Conservation (phyloP, 2,888 invertebrate genomes). For the Brachyptera risi region DNA sequence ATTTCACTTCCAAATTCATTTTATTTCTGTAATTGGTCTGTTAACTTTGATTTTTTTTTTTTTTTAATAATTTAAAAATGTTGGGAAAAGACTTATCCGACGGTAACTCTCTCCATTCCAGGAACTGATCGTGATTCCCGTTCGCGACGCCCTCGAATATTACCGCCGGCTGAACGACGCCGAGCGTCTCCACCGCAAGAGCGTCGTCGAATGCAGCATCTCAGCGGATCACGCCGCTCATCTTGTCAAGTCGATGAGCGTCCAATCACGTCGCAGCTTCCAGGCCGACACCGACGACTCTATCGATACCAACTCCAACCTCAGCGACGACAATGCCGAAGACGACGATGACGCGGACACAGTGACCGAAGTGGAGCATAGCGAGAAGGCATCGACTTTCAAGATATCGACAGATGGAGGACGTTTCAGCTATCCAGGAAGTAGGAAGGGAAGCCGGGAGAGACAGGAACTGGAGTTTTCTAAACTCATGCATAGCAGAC, state of each 20-base stretch:
- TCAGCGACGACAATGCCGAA: constrained; percentile 40
- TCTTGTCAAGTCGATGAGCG: constrained; percentile 44
- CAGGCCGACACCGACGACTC: constrained; percentile 49
- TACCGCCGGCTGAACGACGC: constrained; percentile 58
- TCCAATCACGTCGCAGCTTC: constrained; percentile 52
- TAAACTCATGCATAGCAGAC: constrained; percentile 46
- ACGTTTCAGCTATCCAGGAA: constrained; percentile 63
- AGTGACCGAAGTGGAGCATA: constrained; percentile 61
- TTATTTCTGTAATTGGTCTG: too few relatives aligned
- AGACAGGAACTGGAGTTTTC: constrained; percentile 47
- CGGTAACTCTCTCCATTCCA: constrained; percentile 39
- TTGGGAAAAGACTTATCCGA: neutral
- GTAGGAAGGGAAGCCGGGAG: constrained; percentile 63
- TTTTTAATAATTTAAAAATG: too few relatives aligned
- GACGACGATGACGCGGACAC: constrained; percentile 50
- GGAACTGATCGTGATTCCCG: constrained; percentile 60
- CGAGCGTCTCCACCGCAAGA: constrained; percentile 53
- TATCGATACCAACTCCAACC: constrained; percentile 55
- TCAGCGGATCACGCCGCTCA: constrained; percentile 34
- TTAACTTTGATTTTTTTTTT: too few relatives aligned
- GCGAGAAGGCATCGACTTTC: constrained; percentile 70
- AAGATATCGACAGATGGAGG: constrained; percentile 67
- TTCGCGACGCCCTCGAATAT: constrained; percentile 57
- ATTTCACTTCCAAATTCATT: too few relatives aligned
- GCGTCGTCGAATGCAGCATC: constrained; percentile 45